phyloP scores from a whole-genome alignment of 2,797 vertebrate genomes.

The Pipistrellus nathusii region DNA sequence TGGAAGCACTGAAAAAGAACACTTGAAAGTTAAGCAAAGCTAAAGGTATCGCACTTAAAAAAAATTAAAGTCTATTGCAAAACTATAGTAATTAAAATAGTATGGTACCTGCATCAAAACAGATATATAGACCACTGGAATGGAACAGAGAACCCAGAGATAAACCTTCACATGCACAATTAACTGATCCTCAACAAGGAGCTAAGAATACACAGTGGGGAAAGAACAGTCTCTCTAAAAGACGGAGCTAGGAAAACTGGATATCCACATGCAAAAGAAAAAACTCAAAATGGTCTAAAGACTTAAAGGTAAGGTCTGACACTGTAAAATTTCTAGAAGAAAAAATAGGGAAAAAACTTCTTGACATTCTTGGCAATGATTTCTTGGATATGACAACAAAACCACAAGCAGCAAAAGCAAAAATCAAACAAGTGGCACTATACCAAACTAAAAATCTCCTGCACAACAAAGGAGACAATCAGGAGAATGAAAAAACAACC shows the following conservation, averaged over 20 bases:
- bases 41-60: background rate
- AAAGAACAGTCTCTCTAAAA: background rate
- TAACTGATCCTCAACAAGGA: background rate
- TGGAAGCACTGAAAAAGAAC: background rate
- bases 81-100: background rate
- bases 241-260: background rate
- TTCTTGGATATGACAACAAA: background rate
- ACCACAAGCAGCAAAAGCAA: background rate
- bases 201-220: background rate
- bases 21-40: background rate
- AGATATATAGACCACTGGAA: background rate
- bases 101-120: background rate
- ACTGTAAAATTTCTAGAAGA: background rate
- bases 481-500: background rate
- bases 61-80: background rate
- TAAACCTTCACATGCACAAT: background rate
- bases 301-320: background rate
- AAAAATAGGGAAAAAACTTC: background rate
- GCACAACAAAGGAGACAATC: background rate
- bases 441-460: background rate
- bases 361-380: conserved; percentile 6
- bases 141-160: background rate
- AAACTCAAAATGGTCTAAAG: background rate
- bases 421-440: background rate
- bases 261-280: background rate